Evolutionary conservation across 2,113 vertebrate species (phyloP).

Genomic region (Hylia prasina): DNA sequence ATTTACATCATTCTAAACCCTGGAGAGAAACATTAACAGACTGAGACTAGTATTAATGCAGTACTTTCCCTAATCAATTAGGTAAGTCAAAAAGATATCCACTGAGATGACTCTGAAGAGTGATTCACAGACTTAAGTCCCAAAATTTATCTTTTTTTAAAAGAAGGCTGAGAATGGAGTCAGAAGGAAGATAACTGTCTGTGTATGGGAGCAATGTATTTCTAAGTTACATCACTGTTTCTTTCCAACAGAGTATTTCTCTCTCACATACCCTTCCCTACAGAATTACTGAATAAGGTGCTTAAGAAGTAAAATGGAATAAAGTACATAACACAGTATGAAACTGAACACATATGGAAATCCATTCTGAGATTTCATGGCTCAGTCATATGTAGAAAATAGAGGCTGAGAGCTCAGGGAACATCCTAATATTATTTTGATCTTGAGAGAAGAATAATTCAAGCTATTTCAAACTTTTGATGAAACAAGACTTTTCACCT

Average conservation of each 20-base stretch:
- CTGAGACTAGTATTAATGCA: neutral
- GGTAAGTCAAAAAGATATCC: neutral
- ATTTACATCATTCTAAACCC: neutral
- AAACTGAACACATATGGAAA: neutral
- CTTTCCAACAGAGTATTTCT: neutral
- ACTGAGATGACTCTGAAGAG: neutral
- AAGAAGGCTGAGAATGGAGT: neutral
- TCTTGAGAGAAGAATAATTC: neutral
- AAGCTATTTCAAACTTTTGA: neutral
- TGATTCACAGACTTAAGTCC: neutral
- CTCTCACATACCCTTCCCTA: neutral
- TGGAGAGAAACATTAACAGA: neutral
- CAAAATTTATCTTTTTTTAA: neutral
- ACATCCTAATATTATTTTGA: neutral
- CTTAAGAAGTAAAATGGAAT: neutral
- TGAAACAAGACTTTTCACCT: neutral
- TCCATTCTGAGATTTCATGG: neutral
- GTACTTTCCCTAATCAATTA: neutral
- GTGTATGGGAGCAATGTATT: neutral
- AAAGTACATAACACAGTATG: neutral
- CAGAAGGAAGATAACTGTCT: neutral
- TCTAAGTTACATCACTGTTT: neutral
- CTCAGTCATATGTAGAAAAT: neutral
- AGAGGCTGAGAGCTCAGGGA: neutral
- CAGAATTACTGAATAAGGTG: neutral